Base-by-base conservation (phyloP, 2,113 vertebrate species). In the Hylia prasina region DNA sequence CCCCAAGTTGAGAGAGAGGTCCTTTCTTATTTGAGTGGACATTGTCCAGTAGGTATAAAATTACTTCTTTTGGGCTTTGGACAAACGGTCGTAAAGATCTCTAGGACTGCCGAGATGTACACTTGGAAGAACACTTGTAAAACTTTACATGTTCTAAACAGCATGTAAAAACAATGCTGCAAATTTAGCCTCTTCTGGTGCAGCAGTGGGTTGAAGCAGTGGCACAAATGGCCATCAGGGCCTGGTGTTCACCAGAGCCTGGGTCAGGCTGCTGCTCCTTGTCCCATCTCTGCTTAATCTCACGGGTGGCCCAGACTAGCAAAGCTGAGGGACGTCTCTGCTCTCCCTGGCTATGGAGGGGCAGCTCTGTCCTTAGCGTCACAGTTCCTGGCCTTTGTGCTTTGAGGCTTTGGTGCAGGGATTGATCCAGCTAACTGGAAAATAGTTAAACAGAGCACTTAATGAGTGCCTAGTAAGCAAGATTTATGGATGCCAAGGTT, bases 381-480 rank as follows among this genome's bases (percentile, higher is more conserved):
- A 2, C 47, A 69, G n/a, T 44, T 82, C 24, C 72, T 68, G 65
- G 31, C 31, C 57, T 71, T 89, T 33, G 3, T 75, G 17, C 83
- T 94, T 88, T 2, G 7, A 42, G 66, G 17, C 12, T 77, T 82
- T 61, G 65, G 47, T 89, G 60, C 42, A 83, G 87, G 48, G 82
- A 48, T 80, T 1, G 4, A 53, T 93, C 80, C 53, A 61, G 13
- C 17, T 92, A 73, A 45, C 28, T 10, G 35, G 37, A 22, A 77
- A 60, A 51, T 19, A 33, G 51, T 11, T 3, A 71, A 88, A 71
- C n/a, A 60, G 80, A 85, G 35, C 57, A 56, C 54, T 91, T 91
- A 68, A 70, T 72, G 68, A 89, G 40, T 82, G 81, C n/a, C 73
- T 89, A 10, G 44, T n/a, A 58, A 86, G 68, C 47, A 91, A 63